These are phyloP conservation scores for Drosophila kanekoi DNA, from an alignment of 2,888 invertebrate genomes.

Conservation along the genomic window DNA sequence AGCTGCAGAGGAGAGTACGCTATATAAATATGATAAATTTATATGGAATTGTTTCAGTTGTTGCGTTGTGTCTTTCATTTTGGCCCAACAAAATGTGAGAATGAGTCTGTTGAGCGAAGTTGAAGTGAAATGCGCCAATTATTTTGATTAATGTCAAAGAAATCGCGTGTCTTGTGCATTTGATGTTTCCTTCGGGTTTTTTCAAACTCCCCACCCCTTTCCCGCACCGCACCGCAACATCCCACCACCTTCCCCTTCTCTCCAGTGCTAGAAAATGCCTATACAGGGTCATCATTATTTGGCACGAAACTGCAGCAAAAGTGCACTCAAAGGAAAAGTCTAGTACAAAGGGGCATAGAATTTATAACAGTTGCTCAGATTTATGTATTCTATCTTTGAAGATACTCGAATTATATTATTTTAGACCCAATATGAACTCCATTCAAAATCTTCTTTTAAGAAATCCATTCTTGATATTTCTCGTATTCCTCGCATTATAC, in stretches of 20 bases:
- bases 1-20: conserved; percentile 19
- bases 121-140: conserved; percentile 78
- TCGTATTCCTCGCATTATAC: no score
- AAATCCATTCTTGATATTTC: no score
- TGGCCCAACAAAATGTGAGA: conserved; percentile 62
- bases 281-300: conserved; percentile 62
- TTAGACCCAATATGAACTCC: no score
- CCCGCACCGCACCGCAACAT: no score
- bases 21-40: conserved; percentile 78
- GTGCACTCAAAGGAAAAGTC: conserved; percentile 10
- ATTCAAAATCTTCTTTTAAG: no score
- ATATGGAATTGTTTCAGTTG: conserved; percentile 74
- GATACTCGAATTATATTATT: no score
- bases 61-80: conserved; percentile 28
- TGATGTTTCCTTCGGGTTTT: conserved; percentile 59
- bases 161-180: conserved; percentile 77
- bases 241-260: neutral
- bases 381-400: no score
- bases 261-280: conserved; percentile 25
- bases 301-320: conserved; percentile 58
- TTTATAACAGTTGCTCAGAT: no score
- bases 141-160: conserved; percentile 80
- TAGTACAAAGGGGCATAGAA: no score
- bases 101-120: conserved; percentile 73
- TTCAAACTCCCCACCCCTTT: conserved; percentile 1